Evolutionary conservation across 2,797 vertebrate species (phyloP).

Genomic region (Kryptolebias ocellatus): DNA sequence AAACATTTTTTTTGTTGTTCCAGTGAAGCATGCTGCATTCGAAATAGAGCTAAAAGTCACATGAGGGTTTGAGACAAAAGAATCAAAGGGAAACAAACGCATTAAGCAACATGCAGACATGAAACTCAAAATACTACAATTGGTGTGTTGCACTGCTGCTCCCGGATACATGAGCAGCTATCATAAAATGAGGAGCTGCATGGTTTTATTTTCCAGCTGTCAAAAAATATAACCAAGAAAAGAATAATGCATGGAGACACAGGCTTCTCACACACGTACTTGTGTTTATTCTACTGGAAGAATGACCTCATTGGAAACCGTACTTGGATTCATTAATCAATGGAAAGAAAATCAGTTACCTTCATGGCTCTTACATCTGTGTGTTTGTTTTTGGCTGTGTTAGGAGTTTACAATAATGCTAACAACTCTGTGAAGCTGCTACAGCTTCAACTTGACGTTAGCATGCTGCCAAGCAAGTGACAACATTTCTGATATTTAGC

Average conservation of each 20-base stretch:
- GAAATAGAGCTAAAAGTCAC: slow-evolving; percentile 16
- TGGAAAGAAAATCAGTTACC: no score
- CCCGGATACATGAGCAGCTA: slow-evolving; percentile 37
- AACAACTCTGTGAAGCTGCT: no score
- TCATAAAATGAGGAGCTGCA: slow-evolving; percentile 32
- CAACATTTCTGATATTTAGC: no score
- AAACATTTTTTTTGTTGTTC: slow-evolving; percentile 17
- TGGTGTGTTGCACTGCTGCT: slow-evolving; percentile 1
- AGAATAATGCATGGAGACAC: slow-evolving; percentile 6
- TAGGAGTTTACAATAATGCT: no score
- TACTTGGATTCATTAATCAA: no score
- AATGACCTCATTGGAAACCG: slow-evolving; percentile 7
- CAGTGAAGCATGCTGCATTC: slow-evolving; percentile 7
- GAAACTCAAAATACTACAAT: slow-evolving; percentile 26
- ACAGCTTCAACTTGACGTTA: no score
- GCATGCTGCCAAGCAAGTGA: no score
- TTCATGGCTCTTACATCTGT: no score
- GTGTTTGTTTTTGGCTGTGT: no score
- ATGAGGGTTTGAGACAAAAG: background rate
- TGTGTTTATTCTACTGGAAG: slow-evolving; percentile 7
- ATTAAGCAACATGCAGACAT: slow-evolving; percentile 33
- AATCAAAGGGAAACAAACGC: slow-evolving; percentile 8
- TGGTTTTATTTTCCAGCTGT: slow-evolving; percentile 36
- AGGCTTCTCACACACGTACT: background rate
- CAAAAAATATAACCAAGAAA: slow-evolving; percentile 32